Conservation (phyloP, 2,888 invertebrate species). For the Hecatera dysodea region DNA sequence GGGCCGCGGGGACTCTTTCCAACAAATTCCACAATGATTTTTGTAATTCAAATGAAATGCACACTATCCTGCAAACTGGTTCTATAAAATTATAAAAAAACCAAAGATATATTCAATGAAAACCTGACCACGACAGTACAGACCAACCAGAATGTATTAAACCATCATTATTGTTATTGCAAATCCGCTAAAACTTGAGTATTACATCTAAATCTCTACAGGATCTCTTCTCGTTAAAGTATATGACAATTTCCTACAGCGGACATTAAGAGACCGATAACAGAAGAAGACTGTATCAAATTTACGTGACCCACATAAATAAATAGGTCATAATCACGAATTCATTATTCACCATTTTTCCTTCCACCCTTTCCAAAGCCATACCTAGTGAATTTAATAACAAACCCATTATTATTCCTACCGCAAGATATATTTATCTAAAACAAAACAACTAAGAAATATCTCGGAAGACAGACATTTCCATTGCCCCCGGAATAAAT, state of each 20-base stretch:
- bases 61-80: neutral
- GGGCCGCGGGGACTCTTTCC: too few species aligned
- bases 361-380: constrained; percentile 45
- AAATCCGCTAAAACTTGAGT: constrained; percentile 10
- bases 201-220: constrained; percentile 18
- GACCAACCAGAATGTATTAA: neutral
- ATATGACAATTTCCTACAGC: constrained; percentile 25
- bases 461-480: constrained; percentile 73
- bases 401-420: constrained; percentile 70
- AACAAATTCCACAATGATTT: too few species aligned
- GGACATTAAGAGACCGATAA: constrained; percentile 38
- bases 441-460: constrained; percentile 78
- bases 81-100: neutral
- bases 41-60: too few species aligned
- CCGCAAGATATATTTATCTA: constrained; percentile 72
- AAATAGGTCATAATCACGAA: constrained; percentile 46
- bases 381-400: constrained; percentile 68
- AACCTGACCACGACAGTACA: neutral
- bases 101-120: neutral
- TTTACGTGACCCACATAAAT: constrained; percentile 53
- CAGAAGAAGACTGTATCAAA: constrained; percentile 40
- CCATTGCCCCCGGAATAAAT: constrained; percentile 77
- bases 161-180: neutral
- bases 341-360: constrained; percentile 41
- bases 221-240: constrained; percentile 27